These are phyloP conservation scores for Mythimna pallens DNA, from an alignment of 2,888 invertebrate genomes.

Conservation along the genomic window DNA sequence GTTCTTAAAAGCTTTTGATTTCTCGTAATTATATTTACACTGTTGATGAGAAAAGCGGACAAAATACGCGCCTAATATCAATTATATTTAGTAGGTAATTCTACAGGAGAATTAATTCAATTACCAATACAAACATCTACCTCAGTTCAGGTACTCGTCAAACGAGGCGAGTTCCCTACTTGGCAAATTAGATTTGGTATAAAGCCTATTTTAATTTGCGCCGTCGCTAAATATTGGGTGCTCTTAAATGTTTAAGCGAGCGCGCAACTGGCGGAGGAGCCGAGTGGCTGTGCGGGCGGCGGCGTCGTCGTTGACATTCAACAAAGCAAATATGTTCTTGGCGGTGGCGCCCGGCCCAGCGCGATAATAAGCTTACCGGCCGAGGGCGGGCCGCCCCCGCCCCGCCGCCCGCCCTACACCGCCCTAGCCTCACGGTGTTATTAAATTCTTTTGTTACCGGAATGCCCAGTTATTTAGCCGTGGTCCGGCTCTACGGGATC, in stretches of 20 bases:
- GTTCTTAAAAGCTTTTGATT: slow-evolving; percentile 65
- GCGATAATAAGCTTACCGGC: slow-evolving; percentile 88
- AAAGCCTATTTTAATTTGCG: slow-evolving; percentile 90
- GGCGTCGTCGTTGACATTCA: slow-evolving; percentile 83
- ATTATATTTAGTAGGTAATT: slow-evolving; percentile 77
- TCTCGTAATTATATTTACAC: slow-evolving; percentile 65
- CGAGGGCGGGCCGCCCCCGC: slow-evolving; percentile 75
- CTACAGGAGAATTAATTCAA: slow-evolving; percentile 87
- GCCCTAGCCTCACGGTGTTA: slow-evolving; percentile 81
- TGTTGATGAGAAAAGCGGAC: slow-evolving; percentile 60
- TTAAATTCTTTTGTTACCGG: slow-evolving; percentile 89
- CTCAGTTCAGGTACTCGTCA: slow-evolving; percentile 79
- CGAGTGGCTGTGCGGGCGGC: slow-evolving; percentile 60
- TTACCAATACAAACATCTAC: slow-evolving; percentile 87
- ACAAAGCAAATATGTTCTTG: slow-evolving; percentile 87
- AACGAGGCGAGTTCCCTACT: slow-evolving; percentile 83
- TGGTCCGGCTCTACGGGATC: slow-evolving; percentile 81
- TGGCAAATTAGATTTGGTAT: slow-evolving; percentile 89
- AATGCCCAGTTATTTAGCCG: slow-evolving; percentile 85
- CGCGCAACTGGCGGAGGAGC: slow-evolving; percentile 73
- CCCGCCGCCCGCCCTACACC: slow-evolving; percentile 69
- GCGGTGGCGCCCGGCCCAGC: slow-evolving; percentile 71
- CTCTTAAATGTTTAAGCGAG: slow-evolving; percentile 89
- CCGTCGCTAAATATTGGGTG: slow-evolving; percentile 87
- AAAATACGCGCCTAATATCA: slow-evolving; percentile 68